Evolutionary conservation across 1,140 invertebrate genomes (phyloP).

Genomic region (Zaprionus davidi): DNA sequence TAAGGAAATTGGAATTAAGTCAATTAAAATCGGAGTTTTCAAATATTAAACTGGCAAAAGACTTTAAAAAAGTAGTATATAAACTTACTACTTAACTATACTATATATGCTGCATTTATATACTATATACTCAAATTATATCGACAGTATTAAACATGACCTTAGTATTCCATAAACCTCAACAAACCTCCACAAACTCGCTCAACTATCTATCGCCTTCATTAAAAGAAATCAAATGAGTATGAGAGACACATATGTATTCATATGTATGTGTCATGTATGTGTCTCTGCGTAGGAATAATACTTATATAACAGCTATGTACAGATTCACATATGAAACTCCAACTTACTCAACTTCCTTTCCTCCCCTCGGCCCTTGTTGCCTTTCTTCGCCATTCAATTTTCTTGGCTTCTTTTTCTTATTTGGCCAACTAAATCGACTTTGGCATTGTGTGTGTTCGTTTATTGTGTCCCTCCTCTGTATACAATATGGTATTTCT

Average conservation of each 20-base stretch:
- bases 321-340: neutral
- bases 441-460: slow-evolving; percentile 58
- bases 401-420: slow-evolving; percentile 54
- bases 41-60: too few relatives aligned
- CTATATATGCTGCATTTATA: too few relatives aligned
- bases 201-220: slow-evolving; percentile 48
- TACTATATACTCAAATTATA: too few relatives aligned
- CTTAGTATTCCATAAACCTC: neutral
- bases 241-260: neutral
- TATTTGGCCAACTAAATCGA: slow-evolving; percentile 74
- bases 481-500: slow-evolving; percentile 66
- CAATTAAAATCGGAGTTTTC: too few relatives aligned
- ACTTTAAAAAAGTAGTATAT: too few relatives aligned
- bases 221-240: slow-evolving; percentile 1
- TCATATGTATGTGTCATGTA: neutral
- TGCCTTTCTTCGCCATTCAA: slow-evolving; percentile 29
- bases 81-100: too few relatives aligned
- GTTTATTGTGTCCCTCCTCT: neutral
- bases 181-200: neutral
- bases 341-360: neutral
- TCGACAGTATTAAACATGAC: too few relatives aligned
- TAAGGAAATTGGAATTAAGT: too few relatives aligned
- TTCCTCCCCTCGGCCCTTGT: neutral
- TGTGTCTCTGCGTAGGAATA: neutral
- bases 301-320: neutral